Base-by-base conservation (phyloP, 2,888 invertebrate genomes). In the Nomada lathburiana region DNA sequence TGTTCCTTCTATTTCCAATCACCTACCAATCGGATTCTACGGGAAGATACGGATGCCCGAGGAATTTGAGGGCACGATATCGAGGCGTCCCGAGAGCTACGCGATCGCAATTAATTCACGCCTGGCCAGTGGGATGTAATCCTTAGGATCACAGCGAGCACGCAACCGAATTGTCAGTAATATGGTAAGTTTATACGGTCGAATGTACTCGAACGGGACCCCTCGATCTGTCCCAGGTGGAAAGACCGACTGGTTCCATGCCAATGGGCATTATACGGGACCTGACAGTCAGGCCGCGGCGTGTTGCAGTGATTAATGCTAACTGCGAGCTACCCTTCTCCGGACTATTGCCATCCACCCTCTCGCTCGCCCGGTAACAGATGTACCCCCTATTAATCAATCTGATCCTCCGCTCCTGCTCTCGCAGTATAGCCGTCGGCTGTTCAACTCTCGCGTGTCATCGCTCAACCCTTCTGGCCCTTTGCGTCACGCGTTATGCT, bases 331-430 rank as follows among this genome's bases (percentile, higher is more conserved):
- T 90, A 89, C 86, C 86, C 91, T 91, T 86, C 90, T 89, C 88
- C 88, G 85, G 85, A 88, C 92, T 90, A 91, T 91, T 91, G 90
- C 90, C 90, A 89, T 91, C 90, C 91, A 91, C 91, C 91, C 91
- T 90, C 90, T 87, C 90, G 84, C 89, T 89, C 90, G 86, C 88
- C 70, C 90, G 90, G 92, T 92, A 93, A 93, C 93, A 92, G 93
- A 92, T 93, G 93, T 93, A 93, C 93, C 91, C 92, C 91, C 92
- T 92, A 93, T 93, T 93, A 93, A 93, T 93, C 93, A 93, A 92
- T 91, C 91, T 91, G 86, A 87, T 90, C 90, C 90, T 90, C 87
- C 86, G 83, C 82, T 86, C 87, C 89, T 83, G 74, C 78, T 85
- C 86, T 75, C 76, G 68, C 80, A 59, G 86, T 84, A 84, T 84